Evolutionary conservation across 2,888 invertebrate species (phyloP), one percentile per base, ranked within the genome.

Genomic region (Leptopilina syphax): DNA sequence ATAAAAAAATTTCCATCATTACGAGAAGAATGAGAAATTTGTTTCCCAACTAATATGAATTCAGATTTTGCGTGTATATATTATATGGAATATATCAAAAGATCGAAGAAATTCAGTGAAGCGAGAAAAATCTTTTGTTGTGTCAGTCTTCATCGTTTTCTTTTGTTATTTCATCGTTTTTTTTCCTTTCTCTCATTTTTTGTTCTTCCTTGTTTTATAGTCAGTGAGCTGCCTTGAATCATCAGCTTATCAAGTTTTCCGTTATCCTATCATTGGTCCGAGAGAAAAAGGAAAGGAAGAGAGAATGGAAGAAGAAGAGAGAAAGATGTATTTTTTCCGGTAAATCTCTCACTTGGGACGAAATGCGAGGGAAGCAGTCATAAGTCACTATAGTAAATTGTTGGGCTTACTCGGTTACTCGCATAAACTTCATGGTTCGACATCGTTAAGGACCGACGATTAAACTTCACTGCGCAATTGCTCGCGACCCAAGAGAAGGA

Each of bases 401-500:
- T 76, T 68, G 24, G 34, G 27, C n/a, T 54, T 65, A 65, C 50
- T 50, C 47, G 77, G 34, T 66, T 77, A 54, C 77, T 66, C 77
- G 77, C 65, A 65, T 77, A 77, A 77, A 77, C 54, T 54, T 68
- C 13, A 41, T 44, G 65, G 65, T 54, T 79, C 73, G 76, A 67
- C 73, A 79, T 80, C 77, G 78, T 80, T 77, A 68, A 60, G 68
- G 76, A 65, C 34, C 65, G 65, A 77, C 60, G 77, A 79, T 82
- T 82, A 81, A 80, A 68, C 10, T 41, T n/a, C 13, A 57, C 68
- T 68, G 24, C 50, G 44, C 70, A 27, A 57, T 57, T 54, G 34
- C 73, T 73, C 57, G 73, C 57, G 18, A 34, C 41, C 27, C 34
- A 57, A 41, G 50, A 50, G 50, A 24, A n/a, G 34, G 34, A 34